These are phyloP conservation scores for Ptychodera flava DNA, from an alignment of 35 echinoderm and acorn worm genomes.

Conservation along the genomic window DNA sequence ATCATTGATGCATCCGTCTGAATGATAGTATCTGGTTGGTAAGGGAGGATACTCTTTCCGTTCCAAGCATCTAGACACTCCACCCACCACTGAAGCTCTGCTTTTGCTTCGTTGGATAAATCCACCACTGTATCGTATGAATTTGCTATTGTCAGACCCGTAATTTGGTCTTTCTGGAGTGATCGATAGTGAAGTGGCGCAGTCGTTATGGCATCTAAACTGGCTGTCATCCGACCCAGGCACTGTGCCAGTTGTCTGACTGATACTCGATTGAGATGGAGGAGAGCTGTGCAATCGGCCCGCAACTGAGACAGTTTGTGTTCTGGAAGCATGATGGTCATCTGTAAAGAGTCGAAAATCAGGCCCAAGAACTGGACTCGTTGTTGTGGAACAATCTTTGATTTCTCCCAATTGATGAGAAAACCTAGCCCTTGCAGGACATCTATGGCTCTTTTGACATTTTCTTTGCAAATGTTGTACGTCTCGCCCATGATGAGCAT, in stretches of 20 bases:
- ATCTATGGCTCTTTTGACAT: neutral
- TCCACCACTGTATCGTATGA: neutral
- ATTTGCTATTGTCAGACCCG: neutral
- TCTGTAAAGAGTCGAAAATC: neutral
- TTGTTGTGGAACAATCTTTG: neutral
- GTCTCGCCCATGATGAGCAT: conserved; percentile 19
- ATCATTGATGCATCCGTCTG: conserved; percentile 14
- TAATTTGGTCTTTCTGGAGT: conserved; percentile 15
- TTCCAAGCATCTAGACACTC: neutral
- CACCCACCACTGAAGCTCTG: conserved; percentile 3
- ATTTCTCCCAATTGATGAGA: conserved; percentile 23
- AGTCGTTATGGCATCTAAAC: conserved; percentile 6
- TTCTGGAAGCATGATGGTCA: conserved; percentile 13
- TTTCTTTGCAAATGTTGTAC: neutral
- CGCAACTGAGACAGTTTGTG: conserved; percentile 3
- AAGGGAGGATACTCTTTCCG: neutral
- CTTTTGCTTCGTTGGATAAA: neutral
- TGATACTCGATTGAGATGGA: neutral
- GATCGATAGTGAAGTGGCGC: neutral
- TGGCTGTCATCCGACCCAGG: conserved; percentile 4
- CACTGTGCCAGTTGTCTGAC: neutral
- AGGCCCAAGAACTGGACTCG: neutral
- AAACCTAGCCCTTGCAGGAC: conserved; percentile 14
- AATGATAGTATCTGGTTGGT: neutral
- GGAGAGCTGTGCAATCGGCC: neutral